Percentiles rank a stretch among this genome's conserved stretches.
Evolutionary conservation across 2,113 vertebrate species (phyloP).

Genomic region (Python bivittatus): DNA sequence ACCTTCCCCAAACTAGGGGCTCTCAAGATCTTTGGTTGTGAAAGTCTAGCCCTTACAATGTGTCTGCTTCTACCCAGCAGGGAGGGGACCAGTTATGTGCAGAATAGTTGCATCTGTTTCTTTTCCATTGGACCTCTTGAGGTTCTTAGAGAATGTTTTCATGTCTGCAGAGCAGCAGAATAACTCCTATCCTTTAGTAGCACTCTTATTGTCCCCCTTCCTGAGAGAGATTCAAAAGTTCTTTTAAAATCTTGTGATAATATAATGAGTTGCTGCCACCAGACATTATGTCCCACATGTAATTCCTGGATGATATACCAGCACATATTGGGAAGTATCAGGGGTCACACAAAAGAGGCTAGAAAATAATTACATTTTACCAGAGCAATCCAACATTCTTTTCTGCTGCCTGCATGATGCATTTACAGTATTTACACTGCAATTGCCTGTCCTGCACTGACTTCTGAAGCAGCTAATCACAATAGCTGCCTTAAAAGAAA

Average conservation of each 20-base stretch:
- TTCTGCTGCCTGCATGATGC: neutral
- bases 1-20: neutral
- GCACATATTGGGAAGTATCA: neutral
- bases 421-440: neutral
- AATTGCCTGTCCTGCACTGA: neutral
- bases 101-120: neutral
- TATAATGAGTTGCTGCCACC: neutral
- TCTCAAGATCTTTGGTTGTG: neutral
- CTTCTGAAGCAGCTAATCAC: neutral
- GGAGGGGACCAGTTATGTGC: neutral
- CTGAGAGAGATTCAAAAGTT: neutral
- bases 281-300: neutral
- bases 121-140: neutral
- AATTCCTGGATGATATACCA: neutral
- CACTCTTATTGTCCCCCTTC: neutral
- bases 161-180: neutral
- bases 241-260: slow-evolving; percentile 2
- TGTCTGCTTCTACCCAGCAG: neutral
- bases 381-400: neutral
- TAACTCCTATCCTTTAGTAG: neutral
- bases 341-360: neutral
- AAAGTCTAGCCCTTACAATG: neutral
- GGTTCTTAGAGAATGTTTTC: neutral
- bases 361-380: neutral
- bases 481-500: neutral